Conservation (phyloP, 1,140 invertebrate species). For the Spodoptera litura region DNA sequence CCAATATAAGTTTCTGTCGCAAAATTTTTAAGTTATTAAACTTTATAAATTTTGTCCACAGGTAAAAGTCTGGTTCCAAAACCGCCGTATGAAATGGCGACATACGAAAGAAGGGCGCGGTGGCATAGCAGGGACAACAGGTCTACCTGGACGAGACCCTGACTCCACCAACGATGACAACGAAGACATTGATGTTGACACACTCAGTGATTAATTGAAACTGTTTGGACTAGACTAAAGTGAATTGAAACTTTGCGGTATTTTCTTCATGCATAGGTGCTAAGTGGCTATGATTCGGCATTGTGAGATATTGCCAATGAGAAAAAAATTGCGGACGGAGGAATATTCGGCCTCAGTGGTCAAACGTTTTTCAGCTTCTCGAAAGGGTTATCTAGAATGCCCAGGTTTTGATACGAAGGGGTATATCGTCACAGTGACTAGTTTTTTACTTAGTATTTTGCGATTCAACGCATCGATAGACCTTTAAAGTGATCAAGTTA, state of each 20-base stretch:
- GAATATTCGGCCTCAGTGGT: no score
- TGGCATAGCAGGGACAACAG: conserved; percentile 56
- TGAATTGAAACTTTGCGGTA: neutral
- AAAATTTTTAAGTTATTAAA: neutral
- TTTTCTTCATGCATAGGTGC: neutral
- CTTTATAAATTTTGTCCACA: conserved; percentile 65
- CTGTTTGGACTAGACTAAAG: neutral
- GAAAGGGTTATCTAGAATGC: no score
- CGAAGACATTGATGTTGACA: conserved; percentile 84
- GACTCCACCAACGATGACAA: conserved; percentile 79
- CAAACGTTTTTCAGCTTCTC: no score
- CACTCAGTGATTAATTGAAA: conserved; percentile 76
- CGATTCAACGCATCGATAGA: no score
- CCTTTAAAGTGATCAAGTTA: no score
- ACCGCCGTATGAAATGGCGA: conserved; percentile 97
- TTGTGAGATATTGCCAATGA: no score
- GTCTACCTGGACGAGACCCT: conserved; percentile 62
- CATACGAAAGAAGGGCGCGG: conserved; percentile 91
- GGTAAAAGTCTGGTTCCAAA: conserved; percentile 98
- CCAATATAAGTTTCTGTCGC: no score
- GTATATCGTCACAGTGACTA: no score
- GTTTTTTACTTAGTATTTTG: no score
- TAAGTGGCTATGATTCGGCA: neutral
- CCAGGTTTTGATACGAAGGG: no score
- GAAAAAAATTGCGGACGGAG: no score